Conservation (phyloP, 2,888 invertebrate species). For the Brassicogethes aeneus region DNA sequence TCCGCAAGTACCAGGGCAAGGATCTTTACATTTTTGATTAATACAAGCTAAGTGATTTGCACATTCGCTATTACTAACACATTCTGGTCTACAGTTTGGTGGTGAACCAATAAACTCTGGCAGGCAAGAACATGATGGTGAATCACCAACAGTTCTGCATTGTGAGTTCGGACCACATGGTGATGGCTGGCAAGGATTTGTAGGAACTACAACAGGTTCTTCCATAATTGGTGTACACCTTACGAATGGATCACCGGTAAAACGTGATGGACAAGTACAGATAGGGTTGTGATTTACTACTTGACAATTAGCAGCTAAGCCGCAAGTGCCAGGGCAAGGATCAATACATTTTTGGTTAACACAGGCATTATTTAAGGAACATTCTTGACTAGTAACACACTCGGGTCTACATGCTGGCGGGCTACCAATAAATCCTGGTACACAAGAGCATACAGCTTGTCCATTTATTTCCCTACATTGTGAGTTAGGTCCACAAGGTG, state of each 20-base stretch:
- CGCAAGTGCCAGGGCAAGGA: slow-evolving; percentile 79
- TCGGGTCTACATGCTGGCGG: slow-evolving; percentile 74
- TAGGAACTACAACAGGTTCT: slow-evolving; percentile 35
- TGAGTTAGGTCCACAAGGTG: slow-evolving; percentile 73
- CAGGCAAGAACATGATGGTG: slow-evolving; percentile 68
- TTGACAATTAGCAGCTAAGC: slow-evolving; percentile 62
- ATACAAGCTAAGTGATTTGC: slow-evolving; percentile 59
- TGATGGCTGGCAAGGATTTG: slow-evolving; percentile 66
- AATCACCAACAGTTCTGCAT: slow-evolving; percentile 56
- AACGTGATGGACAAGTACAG: slow-evolving; percentile 59
- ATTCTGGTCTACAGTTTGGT: slow-evolving; percentile 72
- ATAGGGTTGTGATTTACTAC: slow-evolving; percentile 75
- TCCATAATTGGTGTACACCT: slow-evolving; percentile 47
- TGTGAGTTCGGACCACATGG: slow-evolving; percentile 75
- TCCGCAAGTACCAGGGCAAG: slow-evolving; percentile 65
- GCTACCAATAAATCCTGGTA: slow-evolving; percentile 60
- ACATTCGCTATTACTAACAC: slow-evolving; percentile 70
- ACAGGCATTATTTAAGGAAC: slow-evolving; percentile 64
- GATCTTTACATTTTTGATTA: slow-evolving; percentile 68
- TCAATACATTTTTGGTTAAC: slow-evolving; percentile 71
- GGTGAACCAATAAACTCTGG: slow-evolving; percentile 59
- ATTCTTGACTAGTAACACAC: slow-evolving; percentile 67
- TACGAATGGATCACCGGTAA: slow-evolving; percentile 68
- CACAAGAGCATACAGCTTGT: slow-evolving; percentile 64
- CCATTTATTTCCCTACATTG: slow-evolving; percentile 65